phyloP scores from a whole-genome alignment of 2,797 vertebrate genomes.

The Lacerta viridis region DNA sequence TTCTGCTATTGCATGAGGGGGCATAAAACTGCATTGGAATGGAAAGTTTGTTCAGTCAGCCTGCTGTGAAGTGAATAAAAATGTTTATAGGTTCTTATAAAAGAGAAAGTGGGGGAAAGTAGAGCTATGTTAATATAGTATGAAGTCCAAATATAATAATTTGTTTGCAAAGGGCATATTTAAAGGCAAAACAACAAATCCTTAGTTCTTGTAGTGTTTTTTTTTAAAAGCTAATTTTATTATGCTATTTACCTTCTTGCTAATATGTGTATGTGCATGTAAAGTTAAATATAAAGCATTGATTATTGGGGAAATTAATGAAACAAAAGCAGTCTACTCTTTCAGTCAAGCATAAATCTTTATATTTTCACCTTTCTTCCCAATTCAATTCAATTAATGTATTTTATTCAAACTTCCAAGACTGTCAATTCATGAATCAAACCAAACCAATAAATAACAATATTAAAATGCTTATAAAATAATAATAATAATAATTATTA shows the following conservation, averaged over 20 bases:
- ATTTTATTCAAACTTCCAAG: background rate
- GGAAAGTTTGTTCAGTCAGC: conserved; percentile 67
- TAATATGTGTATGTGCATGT: too few species aligned
- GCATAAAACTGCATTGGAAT: conserved; percentile 64
- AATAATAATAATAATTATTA: background rate
- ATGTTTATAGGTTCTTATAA: conserved; percentile 46
- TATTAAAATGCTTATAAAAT: background rate
- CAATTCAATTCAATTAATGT: background rate
- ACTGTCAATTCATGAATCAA: background rate
- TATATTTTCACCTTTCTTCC: conserved; percentile 19
- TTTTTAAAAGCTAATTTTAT: background rate
- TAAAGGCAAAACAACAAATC: conserved; percentile 37
- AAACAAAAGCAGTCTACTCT: conserved; percentile 1
- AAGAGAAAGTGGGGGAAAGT: conserved; percentile 23
- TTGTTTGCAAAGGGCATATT: conserved; percentile 28
- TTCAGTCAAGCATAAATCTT: conserved; percentile 38
- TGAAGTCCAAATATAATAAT: conserved; percentile 30
- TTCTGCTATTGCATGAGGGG: conserved; percentile 42
- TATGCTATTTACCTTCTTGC: conserved; percentile 16
- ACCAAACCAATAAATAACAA: background rate
- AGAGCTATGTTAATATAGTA: conserved; percentile 26
- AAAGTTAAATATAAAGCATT: conserved; percentile 1
- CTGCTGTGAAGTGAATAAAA: conserved; percentile 61
- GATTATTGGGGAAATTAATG: background rate
- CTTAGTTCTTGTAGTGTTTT: background rate